Evolutionary conservation across 1,140 invertebrate species (phyloP).

Genomic region (Drosophila lini): DNA sequence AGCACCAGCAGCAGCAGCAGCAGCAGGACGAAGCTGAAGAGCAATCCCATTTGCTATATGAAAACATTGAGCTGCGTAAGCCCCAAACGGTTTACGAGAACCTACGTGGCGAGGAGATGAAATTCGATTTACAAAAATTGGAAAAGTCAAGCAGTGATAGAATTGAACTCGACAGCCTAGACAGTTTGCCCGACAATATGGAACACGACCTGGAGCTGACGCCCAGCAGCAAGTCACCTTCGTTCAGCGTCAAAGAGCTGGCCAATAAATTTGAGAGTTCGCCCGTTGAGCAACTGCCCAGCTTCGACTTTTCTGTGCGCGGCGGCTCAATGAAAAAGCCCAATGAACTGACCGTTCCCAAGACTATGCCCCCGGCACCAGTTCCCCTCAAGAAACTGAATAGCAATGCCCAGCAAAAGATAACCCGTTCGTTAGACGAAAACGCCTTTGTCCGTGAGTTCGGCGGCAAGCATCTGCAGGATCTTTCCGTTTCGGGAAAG

Average conservation of each 20-base stretch:
- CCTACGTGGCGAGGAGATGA: constrained; percentile 83
- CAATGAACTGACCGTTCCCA: constrained; percentile 63
- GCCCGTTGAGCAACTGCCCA: constrained; percentile 83
- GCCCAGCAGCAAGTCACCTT: constrained; percentile 71
- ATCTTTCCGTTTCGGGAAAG: constrained; percentile 71
- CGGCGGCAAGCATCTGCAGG: constrained; percentile 83
- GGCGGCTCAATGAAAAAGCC: constrained; percentile 70
- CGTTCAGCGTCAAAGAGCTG: constrained; percentile 86
- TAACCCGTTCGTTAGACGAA: constrained; percentile 90
- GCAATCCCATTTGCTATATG: constrained; percentile 65
- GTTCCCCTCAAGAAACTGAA: constrained; percentile 84
- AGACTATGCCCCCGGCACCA: constrained; percentile 44
- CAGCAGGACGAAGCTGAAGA: constrained; percentile 28
- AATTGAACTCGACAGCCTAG: constrained; percentile 77
- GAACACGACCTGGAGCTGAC: constrained; percentile 30
- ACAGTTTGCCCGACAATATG: constrained; percentile 73
- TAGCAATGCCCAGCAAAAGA: constrained; percentile 87
- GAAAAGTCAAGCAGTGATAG: constrained; percentile 54
- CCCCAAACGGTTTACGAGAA: constrained; percentile 85
- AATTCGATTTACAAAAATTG: constrained; percentile 48
- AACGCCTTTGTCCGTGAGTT: constrained; percentile 89
- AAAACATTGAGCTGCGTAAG: constrained; percentile 84
- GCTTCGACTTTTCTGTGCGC: constrained; percentile 75
- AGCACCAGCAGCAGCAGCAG: constrained; percentile 27
- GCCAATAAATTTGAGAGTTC: constrained; percentile 86